Base-by-base conservation (phyloP, 2,797 vertebrate genomes). In the Sylvia borin region DNA sequence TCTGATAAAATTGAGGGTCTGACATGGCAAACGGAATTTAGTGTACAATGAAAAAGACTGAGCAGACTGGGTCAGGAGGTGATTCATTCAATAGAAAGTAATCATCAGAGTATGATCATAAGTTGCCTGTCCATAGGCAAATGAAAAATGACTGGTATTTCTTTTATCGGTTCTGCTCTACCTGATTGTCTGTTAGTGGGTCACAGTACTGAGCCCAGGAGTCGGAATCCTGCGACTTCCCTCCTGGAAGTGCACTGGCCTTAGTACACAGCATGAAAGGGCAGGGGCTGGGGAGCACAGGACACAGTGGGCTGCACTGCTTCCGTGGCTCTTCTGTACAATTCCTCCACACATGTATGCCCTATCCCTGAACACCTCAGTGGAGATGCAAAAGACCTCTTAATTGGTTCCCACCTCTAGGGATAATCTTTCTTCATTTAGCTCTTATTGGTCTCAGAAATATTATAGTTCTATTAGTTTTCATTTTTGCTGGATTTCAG, bases 51-150 rank as follows among this genome's bases (percentile, higher is more conserved):
- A 92, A 94, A 96, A 96, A 89, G 85, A 96, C 65, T 92, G 80
- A 95, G 67, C 60, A 94, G 78, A 93, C 31, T 0, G 11, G 76
- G 73, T 96, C 85, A 95, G 91, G 82, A 85, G 77, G 88, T 94
- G 80, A 91, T 94, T 96, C 82, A 45, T 94, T 91, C 93, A 91
- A 85, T 82, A 90, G 93, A 93, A 97, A 88, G 95, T 88, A 97
- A 96, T 91, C 94, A 89, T 77, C 73, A 6, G 85, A 84, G 66
- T 78, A 88, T 89, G 79, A 82, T n/a, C 48, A 32, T 94, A 85
- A 92, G 72, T 88, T 90, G 85, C 47, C 78, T 94, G 60, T 66
- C 92, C 50, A 78, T 92, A 96, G 51, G 79, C 70, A 93, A 95
- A 96, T 58, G 84, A 88, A 58, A 75, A 82, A 88, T 81, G 93